Evolutionary conservation across 2,113 vertebrate genomes (phyloP), one percentile per base, ranked within the genome.

Genomic region (Ceyx margarethae): DNA sequence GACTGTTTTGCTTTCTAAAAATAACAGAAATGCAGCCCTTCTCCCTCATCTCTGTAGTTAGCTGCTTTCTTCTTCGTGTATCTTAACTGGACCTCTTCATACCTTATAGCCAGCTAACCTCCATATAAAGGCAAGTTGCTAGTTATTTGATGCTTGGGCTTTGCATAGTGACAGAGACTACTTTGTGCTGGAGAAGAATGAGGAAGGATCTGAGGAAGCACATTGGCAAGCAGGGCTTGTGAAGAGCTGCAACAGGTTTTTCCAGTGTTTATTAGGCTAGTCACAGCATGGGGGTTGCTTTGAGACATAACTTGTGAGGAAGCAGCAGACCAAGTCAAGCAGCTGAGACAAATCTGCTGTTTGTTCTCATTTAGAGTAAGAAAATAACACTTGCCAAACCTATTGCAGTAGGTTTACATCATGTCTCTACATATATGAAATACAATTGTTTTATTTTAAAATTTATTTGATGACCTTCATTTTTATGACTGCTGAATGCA

Each of bases 201-300:
- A 76, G n/a, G 48, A 67, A 56, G 25, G 69, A 37, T 61, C 57
- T 43, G 65, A 83, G 29, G 64, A 28, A 48, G 46, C 7, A 45
- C 13, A 43, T 40, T 33, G 54, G 53, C 22, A 80, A 60, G 28
- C 3, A 4, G 19, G 20, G 40, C 4, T 67, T 82, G 67, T 0
- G 1, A 56, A 40, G 64, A 69, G 28, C 33, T 66, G 43, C 64
- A 6, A 3, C 1, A 4, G 9, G 0, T n/a, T 50, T 87, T 37
- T 60, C 21, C 31, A 15, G 37, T 51, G 11, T 35, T 76, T 61
- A 4, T 80, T 60, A 62, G 35, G 22, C 37, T 67, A 7, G 14
- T 48, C 0, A 0, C 40, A 78, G 35, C 12, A 71, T 1, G 25
- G 62, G 3, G 17, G 40, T 21, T 6, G 8, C 25, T 67, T 56